Conservation (phyloP, 92 coral and sea anemone genomes). For the Paragorgia papillata region DNA sequence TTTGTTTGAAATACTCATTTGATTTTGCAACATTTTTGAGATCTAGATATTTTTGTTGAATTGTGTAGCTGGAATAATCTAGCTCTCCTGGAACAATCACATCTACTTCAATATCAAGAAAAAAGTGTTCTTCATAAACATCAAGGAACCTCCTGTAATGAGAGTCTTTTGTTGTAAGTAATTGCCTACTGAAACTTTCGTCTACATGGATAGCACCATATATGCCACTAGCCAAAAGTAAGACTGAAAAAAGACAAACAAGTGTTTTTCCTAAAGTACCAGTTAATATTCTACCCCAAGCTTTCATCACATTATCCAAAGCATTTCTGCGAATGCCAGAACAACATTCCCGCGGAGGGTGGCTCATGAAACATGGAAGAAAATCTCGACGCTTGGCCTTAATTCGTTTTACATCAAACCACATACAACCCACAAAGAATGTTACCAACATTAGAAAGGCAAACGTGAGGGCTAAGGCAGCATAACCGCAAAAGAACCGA, state of each 20-base stretch:
- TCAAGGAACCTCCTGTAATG: conserved; percentile 26
- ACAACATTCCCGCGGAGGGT: conserved; percentile 12
- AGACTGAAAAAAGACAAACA: conserved; percentile 58
- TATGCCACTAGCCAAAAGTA: conserved; percentile 57
- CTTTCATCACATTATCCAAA: conserved; percentile 57
- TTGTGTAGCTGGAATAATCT: conserved; percentile 16
- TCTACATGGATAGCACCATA: conserved; percentile 56
- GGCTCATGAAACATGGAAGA: conserved; percentile 53
- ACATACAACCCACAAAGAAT: conserved; percentile 66
- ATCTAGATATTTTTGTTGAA: too few species aligned
- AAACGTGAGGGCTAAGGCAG: too few species aligned
- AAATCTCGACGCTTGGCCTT: conserved; percentile 65
- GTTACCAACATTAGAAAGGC: conserved; percentile 65
- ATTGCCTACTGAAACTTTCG: conserved; percentile 54
- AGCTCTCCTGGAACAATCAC: too few species aligned
- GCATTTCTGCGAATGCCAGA: conserved; percentile 19
- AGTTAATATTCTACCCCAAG: conserved; percentile 66
- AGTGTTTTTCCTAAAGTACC: conserved; percentile 34
- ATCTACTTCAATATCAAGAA: conserved; percentile 32
- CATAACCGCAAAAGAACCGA: conserved; percentile 69
- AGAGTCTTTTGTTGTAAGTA: conserved; percentile 13
- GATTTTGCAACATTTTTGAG: too few species aligned
- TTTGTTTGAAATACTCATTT: conserved; percentile 43
- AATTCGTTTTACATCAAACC: conserved; percentile 68
- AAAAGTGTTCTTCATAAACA: conserved; percentile 39